Base-by-base conservation (phyloP, 2,797 vertebrate species). In the Helarctos malayanus region DNA sequence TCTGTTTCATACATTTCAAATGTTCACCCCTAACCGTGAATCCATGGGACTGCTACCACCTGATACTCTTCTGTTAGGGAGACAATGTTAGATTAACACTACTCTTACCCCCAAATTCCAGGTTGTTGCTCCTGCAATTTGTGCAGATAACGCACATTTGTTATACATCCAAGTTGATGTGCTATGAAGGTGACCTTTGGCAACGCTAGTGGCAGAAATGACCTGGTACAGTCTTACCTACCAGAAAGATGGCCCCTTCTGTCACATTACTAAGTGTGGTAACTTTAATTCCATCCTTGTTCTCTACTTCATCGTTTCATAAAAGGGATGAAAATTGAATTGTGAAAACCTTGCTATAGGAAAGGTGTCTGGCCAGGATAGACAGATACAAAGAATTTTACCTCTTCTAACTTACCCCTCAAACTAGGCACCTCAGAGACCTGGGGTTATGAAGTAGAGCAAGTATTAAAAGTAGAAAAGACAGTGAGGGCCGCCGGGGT, bases 131-230 rank as follows among this genome's bases (percentile, higher is more conserved):
- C 69, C 32, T n/a, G 97, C 98, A 0, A 35, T 99, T 95, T 99
- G 99, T 6, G 98, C 99, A 56, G 99, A 99, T 96, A 99, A 99
- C 83, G 99, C 99, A 0, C 99, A 99, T 98, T 99, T 99, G 32
- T 98, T 99, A 16, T 99, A 99, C 99, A 99, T 98, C 99, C 99
- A 18, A 99, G 99, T 32, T 99, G 99, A 8, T 99, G 99, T 0
- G 99, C 99, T 98, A 98, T 99, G 98, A 99, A 99, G 80, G 99
- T 99, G 96, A 99, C 99, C 27, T 96, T 98, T 99, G 92, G 99
- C 99, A 38, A 98, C 99, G 97, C 99, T 99, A 35, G 93, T 99
- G 98, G 99, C 99, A 23, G 99, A 99, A 98, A 99, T 99, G 18
- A 16, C 73, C 73, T 29, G 25, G 76, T 75, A 97, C 41, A 98